Evolutionary conservation across 2,888 invertebrate species (phyloP).

Genomic region (Pterostichus niger): DNA sequence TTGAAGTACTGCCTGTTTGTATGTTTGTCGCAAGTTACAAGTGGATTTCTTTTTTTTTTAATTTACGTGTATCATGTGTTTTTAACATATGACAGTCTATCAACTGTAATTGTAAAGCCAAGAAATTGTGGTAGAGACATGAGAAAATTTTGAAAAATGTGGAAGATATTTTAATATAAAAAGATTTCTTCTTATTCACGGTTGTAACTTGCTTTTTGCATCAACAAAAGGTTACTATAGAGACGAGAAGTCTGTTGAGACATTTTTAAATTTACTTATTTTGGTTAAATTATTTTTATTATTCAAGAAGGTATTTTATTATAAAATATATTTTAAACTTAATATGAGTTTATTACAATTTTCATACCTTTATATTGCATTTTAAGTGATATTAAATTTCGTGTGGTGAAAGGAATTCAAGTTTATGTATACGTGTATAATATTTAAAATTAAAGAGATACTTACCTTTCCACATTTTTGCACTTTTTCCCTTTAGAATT

Average conservation of each 20-base stretch:
- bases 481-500: neutral
- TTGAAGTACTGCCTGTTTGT: conserved; percentile 20
- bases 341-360: neutral
- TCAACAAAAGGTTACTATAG: too few relatives aligned
- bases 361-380: neutral
- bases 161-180: too few relatives aligned
- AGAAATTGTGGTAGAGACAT: neutral
- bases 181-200: too few relatives aligned
- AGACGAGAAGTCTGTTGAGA: too few relatives aligned
- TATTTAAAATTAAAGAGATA: neutral
- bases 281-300: neutral
- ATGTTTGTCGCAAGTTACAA: conserved; percentile 34
- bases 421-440: neutral
- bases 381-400: conserved; percentile 11
- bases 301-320: neutral
- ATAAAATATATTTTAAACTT: neutral
- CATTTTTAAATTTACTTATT: too few relatives aligned
- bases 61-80: neutral
- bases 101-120: neutral
- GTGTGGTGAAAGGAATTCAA: conserved; percentile 13
- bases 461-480: neutral
- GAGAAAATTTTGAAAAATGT: too few relatives aligned
- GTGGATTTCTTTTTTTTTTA: conserved; percentile 6
- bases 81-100: neutral
- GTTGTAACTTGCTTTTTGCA: too few relatives aligned